Conservation (phyloP, 1,140 invertebrate species). For the Brachionus rubens region DNA sequence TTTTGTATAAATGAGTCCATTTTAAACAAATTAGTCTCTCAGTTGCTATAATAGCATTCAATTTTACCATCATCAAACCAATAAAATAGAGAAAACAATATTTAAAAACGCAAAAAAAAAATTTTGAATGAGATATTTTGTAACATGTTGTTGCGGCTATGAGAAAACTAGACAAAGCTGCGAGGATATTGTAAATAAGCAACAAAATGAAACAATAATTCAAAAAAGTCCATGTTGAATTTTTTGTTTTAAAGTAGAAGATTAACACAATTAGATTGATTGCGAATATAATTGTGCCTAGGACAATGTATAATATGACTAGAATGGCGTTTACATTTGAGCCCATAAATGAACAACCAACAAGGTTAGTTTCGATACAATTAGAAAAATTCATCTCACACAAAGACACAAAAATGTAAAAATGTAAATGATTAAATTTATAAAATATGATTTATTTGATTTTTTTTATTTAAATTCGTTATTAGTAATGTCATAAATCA, state of each 20-base stretch:
- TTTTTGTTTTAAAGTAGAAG: conserved; percentile 18
- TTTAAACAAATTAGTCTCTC: conserved; percentile 24
- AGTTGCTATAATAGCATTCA: conserved; percentile 4
- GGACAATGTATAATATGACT: background rate
- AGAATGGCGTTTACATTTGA: background rate
- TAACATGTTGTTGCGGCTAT: conserved; percentile 1
- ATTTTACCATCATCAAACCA: conserved; percentile 16
- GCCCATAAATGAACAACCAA: background rate
- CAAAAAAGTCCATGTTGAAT: background rate
- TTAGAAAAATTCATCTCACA: conserved; percentile 1
- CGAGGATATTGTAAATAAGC: conserved; percentile 9
- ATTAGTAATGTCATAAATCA: too few species aligned
- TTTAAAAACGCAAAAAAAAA: conserved; percentile 6
- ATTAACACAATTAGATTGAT: background rate
- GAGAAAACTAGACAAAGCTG: background rate
- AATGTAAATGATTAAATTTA: background rate
- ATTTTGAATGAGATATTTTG: background rate
- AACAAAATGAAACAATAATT: conserved; percentile 28
- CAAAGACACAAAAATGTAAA: background rate
- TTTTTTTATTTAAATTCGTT: too few species aligned
- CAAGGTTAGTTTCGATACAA: background rate
- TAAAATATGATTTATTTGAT: background rate
- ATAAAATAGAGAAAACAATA: conserved; percentile 35
- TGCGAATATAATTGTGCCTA: conserved; percentile 22
- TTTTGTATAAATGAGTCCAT: conserved; percentile 5